Evolutionary conservation across 2,113 vertebrate species (phyloP).

Genomic region (human (Homo sapiens)): GRCh38 chrY:23988001-23988500

Average conservation of each 20-base stretch:
- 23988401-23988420: background rate
- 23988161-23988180: background rate
- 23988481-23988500: background rate
- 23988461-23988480: background rate
- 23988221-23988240: background rate
- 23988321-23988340: too few species aligned
- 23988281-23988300: background rate
- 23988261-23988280: background rate
- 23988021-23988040: background rate
- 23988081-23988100: background rate
- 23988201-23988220: background rate
- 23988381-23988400: background rate
- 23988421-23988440: background rate
- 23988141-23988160: background rate
- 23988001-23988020: too few species aligned
- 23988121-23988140: background rate
- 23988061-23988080: conserved; percentile 5
- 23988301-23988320: background rate
- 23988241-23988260: background rate
- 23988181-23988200: background rate
- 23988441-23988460: background rate
- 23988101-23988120: background rate
- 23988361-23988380: background rate
- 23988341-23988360: background rate
- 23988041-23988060: conserved; percentile 91